Evolutionary conservation across 2,797 vertebrate species (phyloP).

Genomic region (Phaenicophaeus curvirostris): DNA sequence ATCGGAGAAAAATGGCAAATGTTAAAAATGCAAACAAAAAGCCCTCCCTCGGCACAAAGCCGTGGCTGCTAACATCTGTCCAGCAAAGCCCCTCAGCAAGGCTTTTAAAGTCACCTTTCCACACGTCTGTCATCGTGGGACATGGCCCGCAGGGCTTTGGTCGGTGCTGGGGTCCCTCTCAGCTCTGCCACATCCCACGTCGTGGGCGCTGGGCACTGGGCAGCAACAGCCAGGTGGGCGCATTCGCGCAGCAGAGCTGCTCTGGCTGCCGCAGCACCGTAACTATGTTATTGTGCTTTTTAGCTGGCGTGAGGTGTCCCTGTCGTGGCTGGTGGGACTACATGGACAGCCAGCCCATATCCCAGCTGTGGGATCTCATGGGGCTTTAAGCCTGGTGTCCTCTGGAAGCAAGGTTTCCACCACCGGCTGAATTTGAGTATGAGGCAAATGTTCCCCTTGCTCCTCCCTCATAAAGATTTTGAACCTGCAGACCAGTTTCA

Average conservation of each 20-base stretch:
- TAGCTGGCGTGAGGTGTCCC: neutral
- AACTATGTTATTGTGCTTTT: neutral
- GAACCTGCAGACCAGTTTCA: neutral
- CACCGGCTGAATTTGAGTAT: too few species aligned
- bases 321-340: accelerated
- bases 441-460: neutral
- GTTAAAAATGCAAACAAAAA: slow-evolving; percentile 16
- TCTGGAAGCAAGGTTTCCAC: neutral
- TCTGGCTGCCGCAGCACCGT: too few species aligned
- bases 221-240: too few species aligned
- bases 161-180: accelerated
- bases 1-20: slow-evolving; percentile 41
- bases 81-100: neutral
- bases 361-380: neutral
- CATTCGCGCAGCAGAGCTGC: too few species aligned
- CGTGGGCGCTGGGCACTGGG: too few species aligned
- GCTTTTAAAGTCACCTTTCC: neutral
- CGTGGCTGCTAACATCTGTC: slow-evolving; percentile 36
- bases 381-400: neutral
- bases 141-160: neutral
- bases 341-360: neutral
- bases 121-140: neutral
- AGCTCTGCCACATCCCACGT: neutral
- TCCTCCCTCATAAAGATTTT: neutral
- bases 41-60: neutral